phyloP scores from a whole-genome alignment of 1,140 invertebrate genomes.

The Neuroterus valhalla region DNA sequence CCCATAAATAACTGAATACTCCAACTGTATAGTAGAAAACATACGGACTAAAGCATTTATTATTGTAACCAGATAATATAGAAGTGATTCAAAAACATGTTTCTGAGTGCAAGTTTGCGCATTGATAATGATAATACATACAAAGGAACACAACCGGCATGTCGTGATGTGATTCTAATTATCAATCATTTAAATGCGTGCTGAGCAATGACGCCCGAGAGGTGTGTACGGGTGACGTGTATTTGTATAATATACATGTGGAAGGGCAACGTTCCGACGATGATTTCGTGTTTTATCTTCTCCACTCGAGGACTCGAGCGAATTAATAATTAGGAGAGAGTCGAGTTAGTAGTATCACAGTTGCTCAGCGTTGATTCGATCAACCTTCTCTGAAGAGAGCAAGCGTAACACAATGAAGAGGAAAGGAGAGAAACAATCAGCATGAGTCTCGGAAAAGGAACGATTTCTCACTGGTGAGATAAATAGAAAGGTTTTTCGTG shows the following conservation, averaged over 20 bases:
- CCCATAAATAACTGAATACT: conserved; percentile 10
- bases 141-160: conserved; percentile 25
- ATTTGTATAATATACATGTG: conserved; percentile 47
- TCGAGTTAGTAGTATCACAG: conserved; percentile 51
- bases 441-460: conserved; percentile 35
- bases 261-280: conserved; percentile 55
- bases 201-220: conserved; percentile 56
- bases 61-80: conserved; percentile 26
- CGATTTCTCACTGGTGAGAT: conserved; percentile 38
- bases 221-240: not conserved
- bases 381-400: conserved; percentile 32
- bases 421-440: conserved; percentile 51
- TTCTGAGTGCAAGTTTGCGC: conserved; percentile 5
- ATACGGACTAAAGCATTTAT: conserved; percentile 13
- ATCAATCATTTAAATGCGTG: conserved; percentile 61
- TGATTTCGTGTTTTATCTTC: conserved; percentile 64
- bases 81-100: conserved; percentile 4
- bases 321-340: conserved; percentile 60
- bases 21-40: not conserved
- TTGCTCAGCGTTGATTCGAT: conserved; percentile 58
- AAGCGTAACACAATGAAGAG: conserved; percentile 34
- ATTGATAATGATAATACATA: conserved; percentile 1
- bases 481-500: conserved; percentile 34
- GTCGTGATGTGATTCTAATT: conserved; percentile 62
- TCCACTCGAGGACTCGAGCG: conserved; percentile 52